A percentile compares a stretch with the other conserved stretches of the same genome.
These are phyloP conservation scores for Meloidogyne floridensis DNA, from an alignment of 1,140 invertebrate species.

Conservation along the genomic window DNA sequence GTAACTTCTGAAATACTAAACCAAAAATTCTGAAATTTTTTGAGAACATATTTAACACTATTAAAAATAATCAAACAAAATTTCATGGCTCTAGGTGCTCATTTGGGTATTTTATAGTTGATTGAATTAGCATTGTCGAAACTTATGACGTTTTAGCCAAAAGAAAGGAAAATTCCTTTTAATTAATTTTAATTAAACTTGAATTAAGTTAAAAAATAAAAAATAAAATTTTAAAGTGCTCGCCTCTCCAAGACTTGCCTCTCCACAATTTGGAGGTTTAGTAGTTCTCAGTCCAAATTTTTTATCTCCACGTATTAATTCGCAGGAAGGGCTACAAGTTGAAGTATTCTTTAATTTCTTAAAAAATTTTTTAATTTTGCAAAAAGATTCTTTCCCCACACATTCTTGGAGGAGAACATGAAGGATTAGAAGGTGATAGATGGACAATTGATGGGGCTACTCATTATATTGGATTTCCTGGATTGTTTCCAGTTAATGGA, in stretches of 20 bases:
- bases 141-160: too few relatives aligned
- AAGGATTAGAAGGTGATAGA: neutral
- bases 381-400: slow-evolving; percentile 6
- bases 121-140: neutral
- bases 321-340: slow-evolving; percentile 9
- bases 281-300: slow-evolving; percentile 36
- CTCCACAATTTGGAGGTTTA: slow-evolving; percentile 29
- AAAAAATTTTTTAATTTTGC: too few relatives aligned
- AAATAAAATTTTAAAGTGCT: neutral
- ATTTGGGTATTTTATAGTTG: neutral
- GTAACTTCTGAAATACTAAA: too few relatives aligned
- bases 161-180: too few relatives aligned
- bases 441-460: neutral
- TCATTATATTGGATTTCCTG: slow-evolving; percentile 6
- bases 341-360: neutral
- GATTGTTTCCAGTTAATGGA: too few relatives aligned
- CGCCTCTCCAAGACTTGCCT: slow-evolving; percentile 20
- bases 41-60: too few relatives aligned
- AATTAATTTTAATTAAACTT: neutral
- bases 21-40: too few relatives aligned
- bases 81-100: too few relatives aligned
- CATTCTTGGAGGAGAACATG: slow-evolving; percentile 5
- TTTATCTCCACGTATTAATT: slow-evolving; percentile 26
- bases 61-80: too few relatives aligned
- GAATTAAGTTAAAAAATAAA: too few relatives aligned